These are phyloP conservation scores for Coenonympha glycerion DNA, from an alignment of 2,888 invertebrate species.

Conservation along the genomic window DNA sequence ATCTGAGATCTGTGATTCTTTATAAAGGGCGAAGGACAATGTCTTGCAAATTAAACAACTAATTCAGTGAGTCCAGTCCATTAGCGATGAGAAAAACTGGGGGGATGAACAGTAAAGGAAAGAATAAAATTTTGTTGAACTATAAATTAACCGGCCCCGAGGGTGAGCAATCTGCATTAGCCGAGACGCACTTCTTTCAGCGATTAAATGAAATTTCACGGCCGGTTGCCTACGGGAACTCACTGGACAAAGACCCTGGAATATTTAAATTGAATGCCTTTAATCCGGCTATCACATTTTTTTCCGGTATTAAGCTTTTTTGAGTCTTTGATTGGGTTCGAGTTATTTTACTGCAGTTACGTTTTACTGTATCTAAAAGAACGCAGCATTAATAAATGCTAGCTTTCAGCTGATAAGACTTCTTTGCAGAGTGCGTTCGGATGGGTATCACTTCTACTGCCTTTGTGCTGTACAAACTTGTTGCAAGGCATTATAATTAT, in stretches of 20 bases:
- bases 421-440: too few species aligned
- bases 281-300: constrained; percentile 45
- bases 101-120: constrained; percentile 65
- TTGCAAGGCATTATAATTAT: too few species aligned
- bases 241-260: constrained; percentile 67
- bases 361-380: too few species aligned
- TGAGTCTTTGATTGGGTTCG: constrained; percentile 23
- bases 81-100: constrained; percentile 49
- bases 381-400: too few species aligned
- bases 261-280: constrained; percentile 68
- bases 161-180: constrained; percentile 68
- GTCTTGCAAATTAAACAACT: constrained; percentile 40
- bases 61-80: constrained; percentile 43
- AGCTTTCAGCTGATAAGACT: too few species aligned
- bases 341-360: constrained; percentile 15
- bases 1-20: too few species aligned
- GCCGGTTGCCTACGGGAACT: constrained; percentile 62
- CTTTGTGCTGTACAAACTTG: too few species aligned
- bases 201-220: constrained; percentile 74
- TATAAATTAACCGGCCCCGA: constrained; percentile 66
- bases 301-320: constrained; percentile 20
- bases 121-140: constrained; percentile 71
- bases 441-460: too few species aligned
- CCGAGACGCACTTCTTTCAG: constrained; percentile 65
- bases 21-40: constrained; percentile 22